Base-by-base conservation (phyloP, 2,888 invertebrate genomes). In the Drosophila multiciliata region DNA sequence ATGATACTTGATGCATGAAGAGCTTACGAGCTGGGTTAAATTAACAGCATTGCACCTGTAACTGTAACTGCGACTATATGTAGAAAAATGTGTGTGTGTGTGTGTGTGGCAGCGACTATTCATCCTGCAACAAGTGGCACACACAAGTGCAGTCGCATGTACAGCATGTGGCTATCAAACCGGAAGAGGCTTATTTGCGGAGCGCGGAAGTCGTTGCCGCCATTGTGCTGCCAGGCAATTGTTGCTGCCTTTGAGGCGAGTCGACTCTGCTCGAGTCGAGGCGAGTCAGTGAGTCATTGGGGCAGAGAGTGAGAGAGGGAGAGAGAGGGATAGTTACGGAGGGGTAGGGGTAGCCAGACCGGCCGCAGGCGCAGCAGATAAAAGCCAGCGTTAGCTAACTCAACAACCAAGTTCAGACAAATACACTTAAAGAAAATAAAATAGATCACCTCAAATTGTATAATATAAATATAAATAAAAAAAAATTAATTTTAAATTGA, bases 101-200 rank as follows among this genome's bases (percentile, higher is more conserved):
- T 52, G 48, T 49, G 61, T 36, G 49, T 40, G 55, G 40, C 38
- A 20, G 20, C 5, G 3, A 17, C 26, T 29, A 33, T 38, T 55
- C 54, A 55, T 60, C 60, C 52, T 64, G 64, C 58, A 58, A 58
- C 60, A 45, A 62, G 52, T 52, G 40, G 36, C n/a, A 50, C 20
- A 50, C 20, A 40, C 42, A 32, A 42, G 23, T 58, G 58, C 42
- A 45, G 17, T 17, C 32, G 45, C 45, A 49, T 26, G 26, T 49
- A 67, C 68, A 74, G 61, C 75, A 68, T 75, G 68, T 61, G 73
- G 59, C 59, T 26, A 57, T 17, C 49, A 38, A 60, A 65, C 79
- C 82, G 82, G 82, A 83, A 82, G 82, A 75, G 80, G 75, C 84
- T 84, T 82, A 84, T 83, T 83, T 82, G 77, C 83, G 78, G 66